phyloP scores from a whole-genome alignment of 2,113 vertebrate species.

The Rhadina sibilatrix region DNA sequence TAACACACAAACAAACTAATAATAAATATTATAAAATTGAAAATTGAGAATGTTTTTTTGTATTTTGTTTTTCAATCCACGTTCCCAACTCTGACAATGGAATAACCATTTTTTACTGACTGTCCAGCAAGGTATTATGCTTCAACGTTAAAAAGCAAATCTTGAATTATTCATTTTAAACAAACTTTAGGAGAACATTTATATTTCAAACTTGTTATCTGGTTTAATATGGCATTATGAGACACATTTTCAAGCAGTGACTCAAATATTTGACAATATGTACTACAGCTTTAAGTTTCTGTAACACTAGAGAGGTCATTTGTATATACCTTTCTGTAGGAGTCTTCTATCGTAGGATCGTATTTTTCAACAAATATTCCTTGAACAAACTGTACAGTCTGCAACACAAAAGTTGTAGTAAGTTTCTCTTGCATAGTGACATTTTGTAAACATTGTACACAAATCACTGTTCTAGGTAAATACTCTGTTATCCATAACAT shows the following conservation, averaged over 20 bases:
- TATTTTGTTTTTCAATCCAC: neutral
- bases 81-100: neutral
- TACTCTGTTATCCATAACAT: neutral
- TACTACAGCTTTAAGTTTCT: neutral
- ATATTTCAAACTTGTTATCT: neutral
- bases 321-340: constrained; percentile 81
- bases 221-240: neutral
- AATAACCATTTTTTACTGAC: neutral
- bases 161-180: neutral
- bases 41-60: neutral
- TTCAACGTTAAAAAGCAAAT: neutral
- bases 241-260: neutral
- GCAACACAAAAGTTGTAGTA: constrained; percentile 51
- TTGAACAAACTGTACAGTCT: constrained; percentile 89
- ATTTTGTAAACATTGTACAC: neutral
- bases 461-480: neutral
- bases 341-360: constrained; percentile 87
- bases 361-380: constrained; percentile 90
- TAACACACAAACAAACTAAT: neutral
- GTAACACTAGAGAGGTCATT: neutral
- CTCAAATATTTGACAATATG: neutral
- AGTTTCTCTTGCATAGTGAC: neutral
- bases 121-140: neutral
- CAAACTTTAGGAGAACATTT: neutral
- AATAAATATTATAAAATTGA: neutral